Base-by-base conservation (phyloP, 2,797 vertebrate genomes). In the Delichon dasypus region DNA sequence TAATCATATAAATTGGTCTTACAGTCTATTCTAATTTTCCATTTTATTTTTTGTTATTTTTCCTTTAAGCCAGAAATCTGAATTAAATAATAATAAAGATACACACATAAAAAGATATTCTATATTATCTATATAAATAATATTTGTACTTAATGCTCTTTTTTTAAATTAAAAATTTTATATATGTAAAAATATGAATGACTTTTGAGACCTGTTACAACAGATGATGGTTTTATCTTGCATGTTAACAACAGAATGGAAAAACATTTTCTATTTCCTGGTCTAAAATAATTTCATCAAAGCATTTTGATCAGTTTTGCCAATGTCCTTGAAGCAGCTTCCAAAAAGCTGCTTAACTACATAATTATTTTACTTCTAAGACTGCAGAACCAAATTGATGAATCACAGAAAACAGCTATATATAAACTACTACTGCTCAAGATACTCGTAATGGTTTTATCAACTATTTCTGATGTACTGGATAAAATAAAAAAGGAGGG, bases 311-410 rank as follows among this genome's bases (percentile, higher is more conserved):
- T 85, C 54, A 77, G 48, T 75, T 77, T 72, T 92, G 53, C 57
- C 70, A 47, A 61, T 38, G 25, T 62, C 67, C 53, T 75, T 87
- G 75, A 68, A 79, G 32, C 60, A 92, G 57, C 50, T 95, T 85
- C 66, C 50, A 68, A 84, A 92, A 89, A 93, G 32, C 75, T 71
- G 44, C 58, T 83, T 60, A 90, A 71, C 64, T 76, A 75, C 13
- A 6, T 71, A 55, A 85, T 88, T 74, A 68, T 70, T 94, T 85
- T 94, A 80, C 36, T 94, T 92, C 71, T 61, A 90, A 84, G 40
- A 62, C 29, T 76, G 44, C 26, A 89, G 70, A 93, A 89, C 9
- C 48, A 65, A 89, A 75, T 0, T 19, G 34, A 70, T 38, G 47
- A 93, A 78, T 51, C 85, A 62, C 55, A 80, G 68, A 87, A 94